Conservation (phyloP, 2,113 vertebrate genomes). For the Pungitius pungitius region DNA sequence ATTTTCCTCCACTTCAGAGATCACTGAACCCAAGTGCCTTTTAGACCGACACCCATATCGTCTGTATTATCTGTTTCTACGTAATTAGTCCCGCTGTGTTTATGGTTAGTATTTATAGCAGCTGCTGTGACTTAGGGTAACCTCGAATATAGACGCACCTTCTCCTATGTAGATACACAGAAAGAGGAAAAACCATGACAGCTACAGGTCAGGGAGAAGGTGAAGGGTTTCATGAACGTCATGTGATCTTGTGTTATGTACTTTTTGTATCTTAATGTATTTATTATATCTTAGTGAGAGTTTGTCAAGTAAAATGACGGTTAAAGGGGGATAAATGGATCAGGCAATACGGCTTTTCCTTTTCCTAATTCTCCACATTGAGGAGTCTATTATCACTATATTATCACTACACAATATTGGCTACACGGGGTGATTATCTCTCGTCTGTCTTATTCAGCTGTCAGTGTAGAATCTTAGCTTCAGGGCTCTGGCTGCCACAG, state of each 20-base stretch:
- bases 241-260: background rate
- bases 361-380: background rate
- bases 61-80: background rate
- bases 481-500: slow-evolving; percentile 9
- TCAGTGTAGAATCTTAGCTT: slow-evolving; percentile 28
- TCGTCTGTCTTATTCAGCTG: background rate
- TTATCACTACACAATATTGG: background rate
- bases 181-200: background rate
- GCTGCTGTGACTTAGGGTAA: slow-evolving; percentile 20
- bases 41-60: slow-evolving; percentile 16
- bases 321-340: background rate
- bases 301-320: background rate
- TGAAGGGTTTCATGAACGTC: background rate
- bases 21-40: slow-evolving; percentile 29
- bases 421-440: background rate
- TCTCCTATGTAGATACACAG: background rate
- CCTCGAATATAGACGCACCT: background rate
- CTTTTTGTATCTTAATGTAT: background rate
- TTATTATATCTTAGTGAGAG: background rate
- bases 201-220: background rate
- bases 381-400: background rate
- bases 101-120: slow-evolving; percentile 8
- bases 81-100: background rate
- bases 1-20: slow-evolving; percentile 6
- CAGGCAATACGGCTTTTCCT: background rate